A percentile compares a stretch with the other conserved stretches of the same genome.
These are phyloP conservation scores for Arbacia lixula DNA, from an alignment of 53 echinoderm and acorn worm genomes.

Conservation along the genomic window DNA sequence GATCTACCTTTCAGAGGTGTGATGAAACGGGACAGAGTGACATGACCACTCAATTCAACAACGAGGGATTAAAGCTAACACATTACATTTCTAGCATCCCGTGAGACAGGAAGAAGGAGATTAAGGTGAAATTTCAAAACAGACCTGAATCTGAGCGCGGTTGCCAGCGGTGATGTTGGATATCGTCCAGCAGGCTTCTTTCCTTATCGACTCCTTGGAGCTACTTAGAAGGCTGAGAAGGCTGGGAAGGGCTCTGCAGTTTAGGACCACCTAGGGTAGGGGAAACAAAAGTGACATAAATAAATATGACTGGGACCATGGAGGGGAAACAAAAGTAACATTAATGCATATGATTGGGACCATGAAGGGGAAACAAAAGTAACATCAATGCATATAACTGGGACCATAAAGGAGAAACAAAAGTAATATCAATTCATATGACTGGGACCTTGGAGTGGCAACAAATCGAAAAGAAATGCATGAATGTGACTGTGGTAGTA, in stretches of 20 bases:
- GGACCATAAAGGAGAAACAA: too few relatives aligned
- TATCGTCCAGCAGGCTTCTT: constrained; percentile 99
- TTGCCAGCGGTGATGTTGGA: constrained; percentile 99
- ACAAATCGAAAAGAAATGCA: too few relatives aligned
- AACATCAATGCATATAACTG: too few relatives aligned
- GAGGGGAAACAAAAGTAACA: too few relatives aligned
- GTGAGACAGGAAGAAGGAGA: neutral
- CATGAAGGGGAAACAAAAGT: too few relatives aligned
- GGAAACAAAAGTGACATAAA: too few relatives aligned
- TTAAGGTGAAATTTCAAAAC: neutral
- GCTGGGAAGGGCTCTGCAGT: constrained; percentile 93
- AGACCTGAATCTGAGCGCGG: constrained; percentile 94
- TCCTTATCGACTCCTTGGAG: constrained; percentile 95
- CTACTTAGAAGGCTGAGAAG: constrained; percentile 90
- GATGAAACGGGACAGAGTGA: neutral
- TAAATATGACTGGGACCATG: too few relatives aligned
- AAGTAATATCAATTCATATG: too few relatives aligned
- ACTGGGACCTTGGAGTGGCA: too few relatives aligned
- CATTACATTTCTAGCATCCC: neutral
- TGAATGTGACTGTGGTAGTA: too few relatives aligned
- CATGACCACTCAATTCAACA: neutral
- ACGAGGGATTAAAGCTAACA: neutral
- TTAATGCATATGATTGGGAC: too few relatives aligned
- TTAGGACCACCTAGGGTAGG: constrained; percentile 77
- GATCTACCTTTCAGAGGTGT: neutral